Evolutionary conservation across 2,797 vertebrate species (phyloP).

Genomic region (Bovichtus variegatus): DNA sequence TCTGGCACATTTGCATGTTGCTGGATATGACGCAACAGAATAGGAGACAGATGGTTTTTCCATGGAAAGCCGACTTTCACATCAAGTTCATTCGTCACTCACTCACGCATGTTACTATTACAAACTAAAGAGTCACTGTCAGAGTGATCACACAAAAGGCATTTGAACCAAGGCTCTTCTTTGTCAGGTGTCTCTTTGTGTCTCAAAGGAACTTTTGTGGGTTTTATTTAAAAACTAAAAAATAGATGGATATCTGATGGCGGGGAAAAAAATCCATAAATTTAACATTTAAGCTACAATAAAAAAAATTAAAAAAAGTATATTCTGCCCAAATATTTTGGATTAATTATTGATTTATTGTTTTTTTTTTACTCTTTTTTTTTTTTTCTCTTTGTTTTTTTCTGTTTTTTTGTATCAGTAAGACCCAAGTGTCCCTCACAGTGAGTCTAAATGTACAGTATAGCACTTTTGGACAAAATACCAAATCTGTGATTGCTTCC

Average conservation of each 20-base stretch:
- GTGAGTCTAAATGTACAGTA: no score
- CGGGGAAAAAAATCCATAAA: not conserved
- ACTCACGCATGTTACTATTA: constrained; percentile 15
- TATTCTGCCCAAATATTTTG: no score
- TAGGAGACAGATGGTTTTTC: constrained; percentile 45
- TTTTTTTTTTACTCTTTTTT: no score
- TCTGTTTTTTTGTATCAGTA: no score
- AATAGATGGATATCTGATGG: no score
- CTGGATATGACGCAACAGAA: constrained; percentile 57
- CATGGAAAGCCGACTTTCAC: constrained; percentile 35
- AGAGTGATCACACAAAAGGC: not conserved
- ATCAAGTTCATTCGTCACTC: constrained; percentile 16
- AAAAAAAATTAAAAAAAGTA: no score
- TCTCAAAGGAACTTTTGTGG: not conserved
- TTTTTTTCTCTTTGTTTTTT: no score
- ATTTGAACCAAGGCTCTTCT: not conserved
- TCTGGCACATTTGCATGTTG: constrained; percentile 53
- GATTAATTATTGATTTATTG: no score
- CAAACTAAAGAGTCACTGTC: not conserved
- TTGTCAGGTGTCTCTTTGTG: not conserved
- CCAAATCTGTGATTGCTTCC: no score
- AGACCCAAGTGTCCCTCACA: no score
- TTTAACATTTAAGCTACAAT: no score
- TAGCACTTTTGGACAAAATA: not conserved
- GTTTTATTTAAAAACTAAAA: not conserved